Evolutionary conservation across 2,797 vertebrate species (phyloP).

Genomic region (Parauchenoglanis ngamensis): DNA sequence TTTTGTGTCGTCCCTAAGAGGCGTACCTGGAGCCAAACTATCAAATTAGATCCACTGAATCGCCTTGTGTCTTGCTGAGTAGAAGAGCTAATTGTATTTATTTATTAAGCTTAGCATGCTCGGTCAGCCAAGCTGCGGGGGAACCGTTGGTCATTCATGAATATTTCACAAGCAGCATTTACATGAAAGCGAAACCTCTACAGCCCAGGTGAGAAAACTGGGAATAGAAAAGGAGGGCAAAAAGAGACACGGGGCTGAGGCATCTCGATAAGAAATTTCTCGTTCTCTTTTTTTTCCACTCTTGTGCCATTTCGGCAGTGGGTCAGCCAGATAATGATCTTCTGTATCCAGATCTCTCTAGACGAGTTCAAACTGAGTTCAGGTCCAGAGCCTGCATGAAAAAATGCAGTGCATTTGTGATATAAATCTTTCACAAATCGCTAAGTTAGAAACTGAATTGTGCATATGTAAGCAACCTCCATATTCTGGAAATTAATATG

Average conservation of each 20-base stretch:
- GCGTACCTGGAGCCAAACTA: conserved; percentile 38
- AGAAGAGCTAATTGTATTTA: conserved; percentile 60
- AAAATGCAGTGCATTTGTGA: not conserved
- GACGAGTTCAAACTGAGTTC: conserved; percentile 76
- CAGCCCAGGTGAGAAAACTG: conserved; percentile 21
- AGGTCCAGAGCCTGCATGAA: conserved; percentile 61
- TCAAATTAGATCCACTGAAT: conserved; percentile 44
- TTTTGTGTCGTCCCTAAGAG: conserved; percentile 51
- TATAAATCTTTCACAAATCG: not conserved
- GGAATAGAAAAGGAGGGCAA: conserved; percentile 5
- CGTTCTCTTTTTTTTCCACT: conserved; percentile 8
- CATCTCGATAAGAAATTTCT: conserved; percentile 7
- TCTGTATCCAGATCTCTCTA: conserved; percentile 64
- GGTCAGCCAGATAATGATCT: conserved; percentile 77
- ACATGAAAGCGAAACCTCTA: conserved; percentile 45
- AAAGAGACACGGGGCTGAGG: not conserved
- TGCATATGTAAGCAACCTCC: not conserved
- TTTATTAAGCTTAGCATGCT: conserved; percentile 55
- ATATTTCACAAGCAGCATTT: conserved; percentile 61
- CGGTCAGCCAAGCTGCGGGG: conserved; percentile 49
- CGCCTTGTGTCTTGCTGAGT: conserved; percentile 45
- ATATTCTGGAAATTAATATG: not conserved
- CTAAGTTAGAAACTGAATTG: not conserved
- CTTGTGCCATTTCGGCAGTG: conserved; percentile 60
- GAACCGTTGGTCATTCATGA: conserved; percentile 56